phyloP scores from a whole-genome alignment of 1,140 invertebrate species.

The Heterodera schachtii region DNA sequence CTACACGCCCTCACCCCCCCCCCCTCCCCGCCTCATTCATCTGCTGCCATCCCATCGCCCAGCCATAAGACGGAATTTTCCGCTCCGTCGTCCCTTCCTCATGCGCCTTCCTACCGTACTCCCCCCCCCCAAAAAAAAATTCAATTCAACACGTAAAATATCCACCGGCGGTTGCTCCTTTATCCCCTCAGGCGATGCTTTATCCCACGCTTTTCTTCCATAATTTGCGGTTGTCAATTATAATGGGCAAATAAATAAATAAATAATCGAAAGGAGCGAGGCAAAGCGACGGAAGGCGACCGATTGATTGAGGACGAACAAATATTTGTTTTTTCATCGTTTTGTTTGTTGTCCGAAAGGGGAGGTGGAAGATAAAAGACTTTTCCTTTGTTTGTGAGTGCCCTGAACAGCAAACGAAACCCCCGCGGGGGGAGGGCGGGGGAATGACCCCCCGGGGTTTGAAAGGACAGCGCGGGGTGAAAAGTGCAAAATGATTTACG shows the following conservation, averaged over 20 bases:
- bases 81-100: not conserved
- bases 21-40: not conserved
- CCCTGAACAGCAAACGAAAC: not conserved
- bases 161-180: not conserved
- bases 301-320: conserved; percentile 8
- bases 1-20: not conserved
- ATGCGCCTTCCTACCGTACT: not conserved
- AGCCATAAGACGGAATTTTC: not conserved
- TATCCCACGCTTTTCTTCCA: not conserved
- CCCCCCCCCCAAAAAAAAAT: not conserved
- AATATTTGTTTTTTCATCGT: conserved; percentile 15
- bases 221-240: not conserved
- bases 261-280: not conserved
- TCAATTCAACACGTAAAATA: not conserved
- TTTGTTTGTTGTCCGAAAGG: conserved; percentile 15
- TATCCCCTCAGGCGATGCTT: not conserved
- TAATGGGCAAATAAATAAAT: not conserved
- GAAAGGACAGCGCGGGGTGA: not conserved
- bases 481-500: not conserved
- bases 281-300: not conserved
- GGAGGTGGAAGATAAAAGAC: not conserved
- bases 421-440: not conserved
- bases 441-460: not conserved
- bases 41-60: not conserved
- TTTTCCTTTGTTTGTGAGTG: not conserved